Conservation (phyloP, 2,797 vertebrate species). For the Masticophis lateralis region DNA sequence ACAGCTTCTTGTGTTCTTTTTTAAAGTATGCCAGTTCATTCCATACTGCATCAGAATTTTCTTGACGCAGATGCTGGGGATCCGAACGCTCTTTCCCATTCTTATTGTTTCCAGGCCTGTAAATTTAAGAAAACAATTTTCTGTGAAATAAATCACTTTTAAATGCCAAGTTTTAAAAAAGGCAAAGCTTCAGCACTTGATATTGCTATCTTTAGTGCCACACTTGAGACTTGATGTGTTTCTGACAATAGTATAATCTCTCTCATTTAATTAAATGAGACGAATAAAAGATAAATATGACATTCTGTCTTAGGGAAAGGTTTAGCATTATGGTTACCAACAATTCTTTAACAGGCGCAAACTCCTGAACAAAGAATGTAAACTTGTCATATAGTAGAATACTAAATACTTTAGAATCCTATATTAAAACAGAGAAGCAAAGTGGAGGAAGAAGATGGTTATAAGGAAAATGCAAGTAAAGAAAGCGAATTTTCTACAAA, state of each 20-base stretch:
- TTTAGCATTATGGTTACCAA: constrained; percentile 7
- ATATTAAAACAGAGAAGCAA: not conserved
- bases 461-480: constrained; percentile 26
- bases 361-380: constrained; percentile 18
- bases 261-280: constrained; percentile 34
- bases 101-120: constrained; percentile 68
- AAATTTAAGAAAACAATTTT: constrained; percentile 12
- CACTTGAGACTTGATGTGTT: constrained; percentile 26
- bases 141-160: constrained; percentile 35
- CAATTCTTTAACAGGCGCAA: constrained; percentile 17
- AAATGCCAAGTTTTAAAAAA: constrained; percentile 32
- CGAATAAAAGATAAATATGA: constrained; percentile 22
- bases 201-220: constrained; percentile 20
- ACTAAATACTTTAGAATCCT: not conserved
- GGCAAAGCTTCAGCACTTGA: not conserved
- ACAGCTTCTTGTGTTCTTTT: constrained; percentile 81
- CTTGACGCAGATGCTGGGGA: constrained; percentile 77
- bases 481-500: not conserved
- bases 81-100: constrained; percentile 65
- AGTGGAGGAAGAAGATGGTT: not conserved
- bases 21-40: constrained; percentile 86
- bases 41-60: constrained; percentile 84
- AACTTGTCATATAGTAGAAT: not conserved
- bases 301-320: constrained; percentile 20
- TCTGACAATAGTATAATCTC: constrained; percentile 6